These are phyloP conservation scores for Mixornis gularis DNA, from an alignment of 2,113 vertebrate genomes.

Conservation along the genomic window DNA sequence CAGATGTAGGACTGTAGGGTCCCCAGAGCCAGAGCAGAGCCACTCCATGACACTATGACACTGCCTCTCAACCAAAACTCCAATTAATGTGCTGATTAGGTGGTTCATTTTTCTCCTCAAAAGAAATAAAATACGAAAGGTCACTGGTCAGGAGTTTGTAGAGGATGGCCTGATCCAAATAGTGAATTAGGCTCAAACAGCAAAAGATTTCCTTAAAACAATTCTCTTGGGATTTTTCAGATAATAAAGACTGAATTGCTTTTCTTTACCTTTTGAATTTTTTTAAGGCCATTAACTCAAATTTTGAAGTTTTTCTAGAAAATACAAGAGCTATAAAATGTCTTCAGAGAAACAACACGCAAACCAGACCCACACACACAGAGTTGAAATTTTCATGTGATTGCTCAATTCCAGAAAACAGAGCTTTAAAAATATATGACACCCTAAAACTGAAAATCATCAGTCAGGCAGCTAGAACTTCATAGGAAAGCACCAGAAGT, in stretches of 20 bases:
- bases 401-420: not conserved
- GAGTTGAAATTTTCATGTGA: not conserved
- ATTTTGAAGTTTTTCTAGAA: not conserved
- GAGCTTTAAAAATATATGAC: not conserved
- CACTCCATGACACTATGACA: accelerated
- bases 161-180: not conserved
- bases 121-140: not conserved
- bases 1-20: not conserved
- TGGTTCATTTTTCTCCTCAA: not conserved
- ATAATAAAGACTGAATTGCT: not conserved
- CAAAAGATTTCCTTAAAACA: not conserved
- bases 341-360: not conserved
- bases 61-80: not conserved
- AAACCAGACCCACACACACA: not conserved
- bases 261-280: not conserved
- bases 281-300: not conserved
- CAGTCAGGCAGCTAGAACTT: not conserved
- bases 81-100: not conserved
- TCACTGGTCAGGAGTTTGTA: not conserved
- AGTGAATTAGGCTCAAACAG: not conserved
- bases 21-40: not conserved
- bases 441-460: not conserved
- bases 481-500: not conserved
- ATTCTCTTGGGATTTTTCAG: not conserved
- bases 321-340: not conserved